These are phyloP conservation scores for Nixonia krombeini DNA, from an alignment of 1,140 invertebrate species.

Conservation along the genomic window DNA sequence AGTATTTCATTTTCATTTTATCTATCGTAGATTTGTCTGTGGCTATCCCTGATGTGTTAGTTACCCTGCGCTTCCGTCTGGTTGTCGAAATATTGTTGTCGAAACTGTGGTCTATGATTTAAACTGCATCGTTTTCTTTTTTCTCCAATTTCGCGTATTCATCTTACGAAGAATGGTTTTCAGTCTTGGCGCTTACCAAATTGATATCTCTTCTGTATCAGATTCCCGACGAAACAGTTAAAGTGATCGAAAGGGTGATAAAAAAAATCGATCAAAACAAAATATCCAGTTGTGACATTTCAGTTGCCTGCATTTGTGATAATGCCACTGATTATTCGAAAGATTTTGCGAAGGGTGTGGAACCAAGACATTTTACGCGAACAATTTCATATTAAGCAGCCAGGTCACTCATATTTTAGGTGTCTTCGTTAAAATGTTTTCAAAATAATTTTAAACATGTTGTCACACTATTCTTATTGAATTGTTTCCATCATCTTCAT, in stretches of 20 bases:
- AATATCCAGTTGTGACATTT: no score
- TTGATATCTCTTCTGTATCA: constrained; percentile 5
- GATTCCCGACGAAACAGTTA: constrained; percentile 3
- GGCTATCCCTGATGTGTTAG: constrained; percentile 73
- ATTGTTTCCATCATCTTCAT: no score
- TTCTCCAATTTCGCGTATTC: constrained; percentile 12
- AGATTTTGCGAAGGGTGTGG: no score
- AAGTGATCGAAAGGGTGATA: constrained; percentile 1
- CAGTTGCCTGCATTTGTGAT: no score
- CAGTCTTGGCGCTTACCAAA: constrained; percentile 38
- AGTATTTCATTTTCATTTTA: constrained; percentile 63
- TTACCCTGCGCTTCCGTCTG: constrained; percentile 73
- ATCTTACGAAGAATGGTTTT: constrained; percentile 20
- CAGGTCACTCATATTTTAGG: no score
- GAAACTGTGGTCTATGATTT: constrained; percentile 65
- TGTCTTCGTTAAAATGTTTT: no score
- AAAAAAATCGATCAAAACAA: no score
- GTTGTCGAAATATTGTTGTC: constrained; percentile 71
- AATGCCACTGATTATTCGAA: no score
- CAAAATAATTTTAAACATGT: no score
- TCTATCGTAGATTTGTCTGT: constrained; percentile 73
- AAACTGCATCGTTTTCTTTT: constrained; percentile 36
- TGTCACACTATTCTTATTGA: no score
- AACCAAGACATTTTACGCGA: no score
- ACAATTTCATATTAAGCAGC: no score